phyloP scores from a whole-genome alignment of 1,140 invertebrate species.

The Spodoptera litura region DNA sequence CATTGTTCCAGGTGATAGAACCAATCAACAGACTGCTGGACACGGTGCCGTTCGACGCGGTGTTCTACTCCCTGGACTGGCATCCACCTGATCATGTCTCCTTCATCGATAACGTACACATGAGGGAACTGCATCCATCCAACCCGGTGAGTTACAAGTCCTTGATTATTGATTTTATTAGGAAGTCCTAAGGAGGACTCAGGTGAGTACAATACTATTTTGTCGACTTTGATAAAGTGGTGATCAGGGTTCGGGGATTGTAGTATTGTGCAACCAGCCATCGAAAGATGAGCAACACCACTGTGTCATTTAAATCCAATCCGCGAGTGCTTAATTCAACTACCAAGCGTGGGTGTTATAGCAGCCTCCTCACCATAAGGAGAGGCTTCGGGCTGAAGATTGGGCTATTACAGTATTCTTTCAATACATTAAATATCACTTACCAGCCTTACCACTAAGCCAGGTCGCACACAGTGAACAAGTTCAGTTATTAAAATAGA shows the following conservation, averaged over 20 bases:
- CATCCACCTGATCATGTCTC: slow-evolving; percentile 98
- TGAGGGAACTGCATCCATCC: slow-evolving; percentile 89
- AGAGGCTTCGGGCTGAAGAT: too few relatives aligned
- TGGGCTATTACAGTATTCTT: too few relatives aligned
- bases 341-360: too few relatives aligned
- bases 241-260: too few relatives aligned
- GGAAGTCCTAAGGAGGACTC: too few relatives aligned
- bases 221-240: too few relatives aligned
- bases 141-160: slow-evolving; percentile 86
- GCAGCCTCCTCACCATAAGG: too few relatives aligned
- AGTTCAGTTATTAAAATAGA: background rate
- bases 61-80: slow-evolving; percentile 99
- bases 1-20: slow-evolving; percentile 90
- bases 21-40: slow-evolving; percentile 96
- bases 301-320: background rate
- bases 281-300: background rate
- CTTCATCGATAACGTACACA: slow-evolving; percentile 96
- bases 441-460: too few relatives aligned
- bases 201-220: too few relatives aligned
- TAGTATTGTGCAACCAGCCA: background rate
- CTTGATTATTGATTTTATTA: background rate
- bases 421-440: too few relatives aligned
- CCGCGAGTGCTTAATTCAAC: too few relatives aligned
- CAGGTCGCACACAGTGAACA: too few relatives aligned
- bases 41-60: slow-evolving; percentile 94